phyloP scores from a whole-genome alignment of 2,888 invertebrate species.

The Drosophila tanythrix region DNA sequence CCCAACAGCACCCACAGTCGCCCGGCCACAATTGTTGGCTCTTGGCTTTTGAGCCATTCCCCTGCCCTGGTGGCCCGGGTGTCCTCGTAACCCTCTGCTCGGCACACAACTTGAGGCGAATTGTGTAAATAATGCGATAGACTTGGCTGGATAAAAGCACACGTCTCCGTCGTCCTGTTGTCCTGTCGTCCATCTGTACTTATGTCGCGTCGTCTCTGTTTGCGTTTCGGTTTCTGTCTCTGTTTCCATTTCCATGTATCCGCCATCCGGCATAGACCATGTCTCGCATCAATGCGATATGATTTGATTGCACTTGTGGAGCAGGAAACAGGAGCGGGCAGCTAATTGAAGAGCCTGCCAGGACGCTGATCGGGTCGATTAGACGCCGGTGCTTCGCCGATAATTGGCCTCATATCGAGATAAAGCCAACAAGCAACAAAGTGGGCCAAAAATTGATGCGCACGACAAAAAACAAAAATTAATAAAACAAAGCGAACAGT shows the following conservation, averaged over 20 bases:
- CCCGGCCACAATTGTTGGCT: slow-evolving; percentile 46
- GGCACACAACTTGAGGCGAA: slow-evolving; percentile 70
- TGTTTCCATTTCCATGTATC: slow-evolving; percentile 15
- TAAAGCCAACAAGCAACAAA: slow-evolving; percentile 41
- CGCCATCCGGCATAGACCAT: slow-evolving; percentile 17
- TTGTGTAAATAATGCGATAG: slow-evolving; percentile 78
- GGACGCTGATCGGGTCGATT: slow-evolving; percentile 59
- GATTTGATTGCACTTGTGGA: slow-evolving; percentile 72
- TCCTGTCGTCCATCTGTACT: not conserved
- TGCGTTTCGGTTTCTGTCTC: not conserved
- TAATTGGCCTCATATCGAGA: slow-evolving; percentile 74
- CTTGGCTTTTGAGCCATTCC: slow-evolving; percentile 27
- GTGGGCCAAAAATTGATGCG: slow-evolving; percentile 34
- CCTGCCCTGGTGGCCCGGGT: not conserved
- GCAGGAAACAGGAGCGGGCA: slow-evolving; percentile 42
- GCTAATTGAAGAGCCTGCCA: slow-evolving; percentile 65
- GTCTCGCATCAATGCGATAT: slow-evolving; percentile 64
- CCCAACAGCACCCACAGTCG: not conserved
- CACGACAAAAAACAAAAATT: slow-evolving; percentile 4
- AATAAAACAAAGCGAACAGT: not conserved
- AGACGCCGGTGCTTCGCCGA: slow-evolving; percentile 50
- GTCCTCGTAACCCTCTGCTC: slow-evolving; percentile 2
- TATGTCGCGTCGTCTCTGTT: slow-evolving; percentile 2
- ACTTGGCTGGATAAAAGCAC: slow-evolving; percentile 62
- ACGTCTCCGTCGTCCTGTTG: slow-evolving; percentile 13